Percentiles rank a stretch among this genome's conserved stretches.
phyloP scores from a whole-genome alignment of 2,113 vertebrate genomes.

The Monopterus albus region DNA sequence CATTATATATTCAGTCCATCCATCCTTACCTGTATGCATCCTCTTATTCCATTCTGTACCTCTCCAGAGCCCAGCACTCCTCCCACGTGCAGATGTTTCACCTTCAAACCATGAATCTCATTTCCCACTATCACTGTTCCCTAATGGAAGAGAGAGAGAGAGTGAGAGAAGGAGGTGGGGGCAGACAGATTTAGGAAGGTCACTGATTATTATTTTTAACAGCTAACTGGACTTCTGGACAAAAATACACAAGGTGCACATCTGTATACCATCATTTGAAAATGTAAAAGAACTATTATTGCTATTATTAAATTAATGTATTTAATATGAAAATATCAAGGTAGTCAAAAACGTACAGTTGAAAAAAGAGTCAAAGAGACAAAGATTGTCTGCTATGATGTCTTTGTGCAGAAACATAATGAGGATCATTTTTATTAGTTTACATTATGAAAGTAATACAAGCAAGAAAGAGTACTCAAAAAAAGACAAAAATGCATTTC shows the following conservation, averaged over 20 bases:
- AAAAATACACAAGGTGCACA: constrained; percentile 2
- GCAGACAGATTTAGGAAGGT: constrained; percentile 20
- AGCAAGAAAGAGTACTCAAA: not conserved
- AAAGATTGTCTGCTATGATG: not conserved
- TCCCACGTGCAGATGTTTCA: constrained; percentile 95
- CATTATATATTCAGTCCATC: not conserved
- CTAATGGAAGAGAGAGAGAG: constrained; percentile 72
- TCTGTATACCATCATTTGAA: constrained; percentile 1
- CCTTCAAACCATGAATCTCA: constrained; percentile 94
- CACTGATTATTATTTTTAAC: constrained; percentile 37
- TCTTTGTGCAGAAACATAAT: too few species aligned
- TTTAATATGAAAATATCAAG: not conserved
- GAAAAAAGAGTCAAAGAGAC: not conserved
- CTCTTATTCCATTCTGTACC: constrained; percentile 90
- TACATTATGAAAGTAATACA: not conserved
- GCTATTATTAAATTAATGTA: too few species aligned
- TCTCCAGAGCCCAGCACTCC: constrained; percentile 90
- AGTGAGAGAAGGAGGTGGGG: not conserved
- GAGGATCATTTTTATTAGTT: not conserved
- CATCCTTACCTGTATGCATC: constrained; percentile 93
- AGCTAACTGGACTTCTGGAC: not conserved
- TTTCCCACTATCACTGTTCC: constrained; percentile 92
- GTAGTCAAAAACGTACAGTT: not conserved
- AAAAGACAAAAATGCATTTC: not conserved
- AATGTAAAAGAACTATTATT: not conserved